A percentile compares a stretch with the other conserved stretches of the same genome.
These are phyloP conservation scores for Lampropteryx suffumata DNA, from an alignment of 2,888 invertebrate genomes.

Conservation along the genomic window DNA sequence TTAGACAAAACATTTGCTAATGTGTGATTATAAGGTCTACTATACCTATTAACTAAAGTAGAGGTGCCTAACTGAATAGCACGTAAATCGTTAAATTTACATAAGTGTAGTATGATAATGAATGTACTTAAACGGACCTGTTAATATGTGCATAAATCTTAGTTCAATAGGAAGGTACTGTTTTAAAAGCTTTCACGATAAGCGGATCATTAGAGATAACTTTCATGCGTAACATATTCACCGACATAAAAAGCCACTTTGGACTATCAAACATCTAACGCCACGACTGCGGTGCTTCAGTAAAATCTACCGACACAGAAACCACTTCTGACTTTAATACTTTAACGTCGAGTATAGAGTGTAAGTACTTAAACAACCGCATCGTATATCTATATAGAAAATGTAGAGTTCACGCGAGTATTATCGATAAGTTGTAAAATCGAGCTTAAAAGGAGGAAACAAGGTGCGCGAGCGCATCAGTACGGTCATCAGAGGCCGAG, in stretches of 20 bases:
- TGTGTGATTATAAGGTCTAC: too few relatives aligned
- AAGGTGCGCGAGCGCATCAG: conserved; percentile 58
- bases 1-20: too few relatives aligned
- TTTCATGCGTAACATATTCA: neutral
- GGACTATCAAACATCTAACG: neutral
- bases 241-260: conserved; percentile 7
- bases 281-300: neutral
- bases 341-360: neutral
- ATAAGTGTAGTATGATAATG: too few relatives aligned
- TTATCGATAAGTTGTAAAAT: conserved; percentile 44
- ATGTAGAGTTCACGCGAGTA: conserved; percentile 13
- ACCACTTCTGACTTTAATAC: conserved; percentile 6
- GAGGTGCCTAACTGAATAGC: too few relatives aligned
- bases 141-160: too few relatives aligned
- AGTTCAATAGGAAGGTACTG: too few relatives aligned
- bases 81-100: too few relatives aligned
- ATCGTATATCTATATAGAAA: conserved; percentile 8
- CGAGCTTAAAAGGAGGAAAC: conserved; percentile 63
- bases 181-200: conserved; percentile 7
- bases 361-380: conserved; percentile 4
- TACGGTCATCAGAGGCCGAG: conserved; percentile 47
- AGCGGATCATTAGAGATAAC: conserved; percentile 2
- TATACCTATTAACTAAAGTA: too few relatives aligned
- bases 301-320: conserved; percentile 9
- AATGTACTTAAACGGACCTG: too few relatives aligned